These are phyloP conservation scores for Rhabdophis nuchalis DNA, from an alignment of 2,797 vertebrate genomes.

Conservation along the genomic window DNA sequence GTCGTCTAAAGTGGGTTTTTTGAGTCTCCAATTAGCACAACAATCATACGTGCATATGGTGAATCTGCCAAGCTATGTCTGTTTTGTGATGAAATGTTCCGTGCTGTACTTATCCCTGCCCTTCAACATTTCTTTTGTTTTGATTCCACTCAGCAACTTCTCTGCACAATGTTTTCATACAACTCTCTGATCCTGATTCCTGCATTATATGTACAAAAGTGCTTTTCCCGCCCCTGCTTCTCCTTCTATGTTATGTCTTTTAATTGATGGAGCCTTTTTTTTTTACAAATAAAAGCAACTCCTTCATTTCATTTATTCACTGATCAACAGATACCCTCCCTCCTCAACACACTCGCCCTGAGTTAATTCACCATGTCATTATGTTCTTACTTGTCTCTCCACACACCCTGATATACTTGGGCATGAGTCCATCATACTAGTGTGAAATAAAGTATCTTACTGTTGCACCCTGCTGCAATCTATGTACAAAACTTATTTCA, in stretches of 20 bases:
- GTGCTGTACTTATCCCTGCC: not conserved
- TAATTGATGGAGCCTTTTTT: not conserved
- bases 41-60: not conserved
- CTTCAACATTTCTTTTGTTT: not conserved
- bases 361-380: not conserved
- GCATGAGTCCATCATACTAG: not conserved
- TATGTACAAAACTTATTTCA: not conserved
- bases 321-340: not conserved
- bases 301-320: not conserved
- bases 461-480: not conserved
- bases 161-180: not conserved
- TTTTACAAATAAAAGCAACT: not conserved
- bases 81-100: not conserved
- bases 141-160: not conserved
- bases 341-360: not conserved
- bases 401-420: not conserved
- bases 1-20: not conserved
- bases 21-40: not conserved
- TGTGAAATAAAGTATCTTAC: not conserved
- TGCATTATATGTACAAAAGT: not conserved
- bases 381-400: not conserved
- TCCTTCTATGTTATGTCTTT: not conserved
- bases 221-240: not conserved
- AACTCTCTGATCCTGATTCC: not conserved
- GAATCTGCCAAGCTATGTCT: not conserved